Evolutionary conservation across 2,797 vertebrate species (phyloP).

Genomic region (Enteromius anoplus): DNA sequence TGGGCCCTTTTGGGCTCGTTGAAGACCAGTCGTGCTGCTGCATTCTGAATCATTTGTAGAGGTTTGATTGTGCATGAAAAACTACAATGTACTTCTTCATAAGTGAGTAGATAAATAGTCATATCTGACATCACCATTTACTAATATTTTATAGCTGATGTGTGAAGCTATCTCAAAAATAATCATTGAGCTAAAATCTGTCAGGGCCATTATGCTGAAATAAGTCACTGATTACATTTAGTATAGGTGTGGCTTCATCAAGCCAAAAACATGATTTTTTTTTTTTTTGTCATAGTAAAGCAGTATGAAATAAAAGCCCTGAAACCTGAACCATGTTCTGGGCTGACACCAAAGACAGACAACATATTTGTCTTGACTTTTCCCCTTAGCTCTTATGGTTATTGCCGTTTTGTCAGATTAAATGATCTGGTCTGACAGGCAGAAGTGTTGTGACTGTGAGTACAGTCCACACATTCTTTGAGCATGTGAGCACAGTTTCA

Average conservation of each 20-base stretch:
- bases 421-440: constrained; percentile 6
- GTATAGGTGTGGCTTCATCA: constrained; percentile 12
- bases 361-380: neutral
- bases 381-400: neutral
- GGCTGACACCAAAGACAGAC: neutral
- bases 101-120: neutral
- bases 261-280: neutral
- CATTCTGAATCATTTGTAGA: no score
- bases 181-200: constrained; percentile 1
- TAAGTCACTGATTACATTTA: constrained; percentile 13
- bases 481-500: constrained; percentile 51
- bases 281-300: neutral
- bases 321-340: neutral
- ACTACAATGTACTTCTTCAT: neutral
- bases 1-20: no score
- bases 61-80: no score
- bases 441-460: constrained; percentile 7
- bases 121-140: neutral
- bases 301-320: neutral
- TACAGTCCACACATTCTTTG: constrained; percentile 32
- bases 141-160: neutral
- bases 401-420: neutral
- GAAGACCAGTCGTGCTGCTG: no score
- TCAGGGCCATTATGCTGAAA: constrained; percentile 4
- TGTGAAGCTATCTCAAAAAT: neutral